Conservation (phyloP, 2,113 vertebrate species). For the Pollimyrus isidori region DNA sequence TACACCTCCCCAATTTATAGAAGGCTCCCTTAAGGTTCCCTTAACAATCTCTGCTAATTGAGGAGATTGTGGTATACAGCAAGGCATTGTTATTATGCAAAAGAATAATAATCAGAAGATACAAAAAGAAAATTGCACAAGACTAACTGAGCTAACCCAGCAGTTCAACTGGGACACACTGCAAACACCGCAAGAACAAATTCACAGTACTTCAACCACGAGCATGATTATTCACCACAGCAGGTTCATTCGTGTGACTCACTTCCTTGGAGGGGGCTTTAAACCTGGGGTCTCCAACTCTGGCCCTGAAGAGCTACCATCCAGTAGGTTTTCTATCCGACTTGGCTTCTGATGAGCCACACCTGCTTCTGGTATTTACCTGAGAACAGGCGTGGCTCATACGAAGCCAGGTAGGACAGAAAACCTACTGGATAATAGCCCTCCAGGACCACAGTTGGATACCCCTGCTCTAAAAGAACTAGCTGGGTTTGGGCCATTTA, state of each 20-base stretch:
- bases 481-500: not conserved
- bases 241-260: not conserved
- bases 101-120: no score
- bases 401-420: no score
- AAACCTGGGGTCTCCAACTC: not conserved
- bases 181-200: not conserved
- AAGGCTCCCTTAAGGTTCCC: not conserved
- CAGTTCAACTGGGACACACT: not conserved
- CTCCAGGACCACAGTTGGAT: no score
- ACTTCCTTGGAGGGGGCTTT: not conserved
- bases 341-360: no score
- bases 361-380: no score
- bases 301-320: no score
- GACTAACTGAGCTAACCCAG: not conserved
- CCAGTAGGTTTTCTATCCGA: no score
- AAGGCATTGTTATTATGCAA: no score
- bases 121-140: no score
- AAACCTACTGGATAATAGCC: no score
- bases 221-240: not conserved
- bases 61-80: not conserved
- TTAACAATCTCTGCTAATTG: not conserved
- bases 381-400: no score
- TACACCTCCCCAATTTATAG: not conserved
- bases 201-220: not conserved
- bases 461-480: not conserved